Evolutionary conservation across 1,140 invertebrate species (phyloP), one percentile per base, ranked within the genome.

Genomic region (Cydia fagiglandana): DNA sequence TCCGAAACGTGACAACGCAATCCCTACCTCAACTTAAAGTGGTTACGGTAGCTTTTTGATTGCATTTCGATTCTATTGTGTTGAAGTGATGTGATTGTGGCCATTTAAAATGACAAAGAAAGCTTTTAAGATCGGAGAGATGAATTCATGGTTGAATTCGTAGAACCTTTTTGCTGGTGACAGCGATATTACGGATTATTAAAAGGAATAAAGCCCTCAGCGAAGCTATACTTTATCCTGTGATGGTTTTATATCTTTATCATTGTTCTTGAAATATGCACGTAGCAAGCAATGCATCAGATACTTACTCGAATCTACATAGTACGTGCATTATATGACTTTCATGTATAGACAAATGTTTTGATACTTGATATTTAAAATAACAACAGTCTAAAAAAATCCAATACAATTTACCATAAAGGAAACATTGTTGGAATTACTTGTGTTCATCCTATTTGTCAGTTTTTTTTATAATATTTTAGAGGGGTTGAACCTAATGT

Each of bases 201-300:
- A 38, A 38, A 70, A 45, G 34, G 34, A 70, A 38, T 34, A 68
- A 68, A 68, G 64, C 30, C 24, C 9, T 34, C 50, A 17, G 30
- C 66, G 66, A 34, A 38, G 66, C 66, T 70, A 70, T 70, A 70
- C 34, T n/a, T 70, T 70, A 70, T 70, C 34, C 24, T 17, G 30
- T 38, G 66, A 70, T 70, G 66, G 66, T 70, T 70, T 70, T 70
- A 66, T 66, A 70, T 70, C 66, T 70, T 70, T 70, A 70, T 70
- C 66, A 70, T 70, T 70, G 66, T 70, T 70, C 66, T 70, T 70
- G 66, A 70, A 70, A 70, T 70, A 70, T 70, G 66, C 66, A 70
- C 34, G 66, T 70, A 38, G 30, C 66, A 13, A 45, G 66, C 66
- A 70, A 70, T 70, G 66, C 66, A 70, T 70, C 66, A 70, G 34